Evolutionary conservation across 2,797 vertebrate genomes (phyloP), one percentile per base, ranked within the genome.

Genomic region (Sandelia bainsii): DNA sequence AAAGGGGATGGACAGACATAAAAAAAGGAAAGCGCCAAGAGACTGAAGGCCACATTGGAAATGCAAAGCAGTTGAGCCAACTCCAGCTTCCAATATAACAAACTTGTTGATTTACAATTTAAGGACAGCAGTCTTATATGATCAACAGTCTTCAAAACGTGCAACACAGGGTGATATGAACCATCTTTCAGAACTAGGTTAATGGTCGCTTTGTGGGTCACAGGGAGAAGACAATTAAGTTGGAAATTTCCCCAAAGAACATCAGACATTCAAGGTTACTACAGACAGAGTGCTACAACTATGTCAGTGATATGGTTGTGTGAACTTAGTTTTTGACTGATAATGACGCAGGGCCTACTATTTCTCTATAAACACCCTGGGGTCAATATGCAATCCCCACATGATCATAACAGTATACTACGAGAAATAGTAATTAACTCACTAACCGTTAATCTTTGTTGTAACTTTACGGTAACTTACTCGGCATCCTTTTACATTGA

Each of bases 191-290:
- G 45, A 90, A 84, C 14, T 77, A 75, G 89, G 91, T 79, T 90
- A 89, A 88, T 80, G 79, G 51, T 6, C 10, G 9, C 49, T 80
- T 83, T 92, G 72, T 82, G 53, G 82, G 86, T 87, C 87, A 86
- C 48, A 77, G 1, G 53, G 34, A 82, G 59, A n/a, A 77, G 14
- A 65, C 83, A 90, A 89, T 90, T 89, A 88, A 73, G 59, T 72
- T 51, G 29, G 29, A 87, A 50, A 83, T 89, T 69, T 87, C 88
- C 90, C 88, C 22, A 64, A 86, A 86, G 85, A 84, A 80, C 82
- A 76, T 70, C 32, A 32, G 44, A 73, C 71, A 60, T 72, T 49
- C 51, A 79, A 66, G 74, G 74, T 68, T 75, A 54, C 51, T 46
- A 62, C 1, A 69, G 42, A 56, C 54, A 66, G 3, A 37, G 17